These are phyloP conservation scores for Anguilla obscura DNA, from an alignment of 2,797 vertebrate species.

Conservation along the genomic window DNA sequence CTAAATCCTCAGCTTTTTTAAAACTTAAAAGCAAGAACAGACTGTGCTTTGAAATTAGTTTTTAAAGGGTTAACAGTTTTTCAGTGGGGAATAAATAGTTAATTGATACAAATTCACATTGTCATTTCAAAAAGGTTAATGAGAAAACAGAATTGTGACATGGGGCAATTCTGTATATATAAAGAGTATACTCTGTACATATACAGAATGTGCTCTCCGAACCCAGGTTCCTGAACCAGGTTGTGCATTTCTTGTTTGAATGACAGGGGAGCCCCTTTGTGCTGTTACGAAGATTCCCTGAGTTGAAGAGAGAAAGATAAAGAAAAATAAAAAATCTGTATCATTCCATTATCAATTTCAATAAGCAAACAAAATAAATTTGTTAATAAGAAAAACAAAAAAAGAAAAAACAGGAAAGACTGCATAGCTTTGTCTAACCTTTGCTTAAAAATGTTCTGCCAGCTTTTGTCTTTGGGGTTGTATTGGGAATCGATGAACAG, in stretches of 20 bases:
- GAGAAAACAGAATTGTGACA: no score
- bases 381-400: slow-evolving; percentile 10
- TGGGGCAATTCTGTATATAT: no score
- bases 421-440: slow-evolving; percentile 5
- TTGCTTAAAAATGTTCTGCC: slow-evolving; percentile 19
- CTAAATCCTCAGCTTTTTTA: background rate
- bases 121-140: no score
- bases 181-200: no score
- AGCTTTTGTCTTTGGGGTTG: slow-evolving; percentile 22
- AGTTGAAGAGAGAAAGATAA: background rate
- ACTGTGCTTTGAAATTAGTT: slow-evolving; percentile 32
- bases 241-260: background rate
- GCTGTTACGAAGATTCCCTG: background rate
- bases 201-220: background rate
- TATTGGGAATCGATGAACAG: slow-evolving; percentile 38
- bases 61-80: slow-evolving; percentile 61
- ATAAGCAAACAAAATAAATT: background rate
- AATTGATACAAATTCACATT: slow-evolving; percentile 36
- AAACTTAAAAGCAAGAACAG: background rate
- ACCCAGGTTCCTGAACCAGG: background rate
- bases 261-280: background rate
- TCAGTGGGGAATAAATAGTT: slow-evolving; percentile 59
- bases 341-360: background rate
- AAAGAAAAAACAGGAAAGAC: background rate
- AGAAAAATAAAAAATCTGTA: background rate